Evolutionary conservation across 2,113 vertebrate genomes (phyloP).

Genomic region (Onychostruthus taczanowskii): DNA sequence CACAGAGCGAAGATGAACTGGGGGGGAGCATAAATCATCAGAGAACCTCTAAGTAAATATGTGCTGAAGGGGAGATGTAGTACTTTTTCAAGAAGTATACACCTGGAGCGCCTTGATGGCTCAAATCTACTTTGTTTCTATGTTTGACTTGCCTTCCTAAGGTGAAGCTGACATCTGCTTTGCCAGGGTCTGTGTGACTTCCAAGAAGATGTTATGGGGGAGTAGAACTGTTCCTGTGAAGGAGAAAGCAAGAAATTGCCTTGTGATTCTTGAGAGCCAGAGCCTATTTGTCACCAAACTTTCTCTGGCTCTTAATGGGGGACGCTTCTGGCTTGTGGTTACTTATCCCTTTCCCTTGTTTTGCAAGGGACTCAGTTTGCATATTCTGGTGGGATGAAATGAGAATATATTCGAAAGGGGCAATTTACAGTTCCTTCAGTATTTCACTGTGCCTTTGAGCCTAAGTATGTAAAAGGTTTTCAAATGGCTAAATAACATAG

Average conservation of each 20-base stretch:
- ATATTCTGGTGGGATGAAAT: not conserved
- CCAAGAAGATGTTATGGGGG: fast-evolving
- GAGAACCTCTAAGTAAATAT: not conserved
- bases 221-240: not conserved
- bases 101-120: not conserved
- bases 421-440: not conserved
- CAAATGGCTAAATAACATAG: not conserved
- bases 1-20: not conserved
- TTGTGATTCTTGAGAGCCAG: not conserved
- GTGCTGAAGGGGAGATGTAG: not conserved
- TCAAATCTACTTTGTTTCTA: not conserved
- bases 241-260: not conserved
- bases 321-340: not conserved
- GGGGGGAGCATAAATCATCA: not conserved
- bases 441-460: not conserved
- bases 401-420: not conserved
- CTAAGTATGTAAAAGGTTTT: not conserved
- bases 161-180: not conserved
- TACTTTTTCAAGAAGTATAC: not conserved
- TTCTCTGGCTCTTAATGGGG: not conserved
- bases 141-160: not conserved
- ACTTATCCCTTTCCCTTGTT: not conserved
- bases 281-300: not conserved
- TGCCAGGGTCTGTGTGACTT: not conserved
- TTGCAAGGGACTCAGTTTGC: not conserved